Evolutionary conservation across 2,797 vertebrate species (phyloP), one percentile per base, ranked within the genome.

Genomic region (Phalloptychus januarius): DNA sequence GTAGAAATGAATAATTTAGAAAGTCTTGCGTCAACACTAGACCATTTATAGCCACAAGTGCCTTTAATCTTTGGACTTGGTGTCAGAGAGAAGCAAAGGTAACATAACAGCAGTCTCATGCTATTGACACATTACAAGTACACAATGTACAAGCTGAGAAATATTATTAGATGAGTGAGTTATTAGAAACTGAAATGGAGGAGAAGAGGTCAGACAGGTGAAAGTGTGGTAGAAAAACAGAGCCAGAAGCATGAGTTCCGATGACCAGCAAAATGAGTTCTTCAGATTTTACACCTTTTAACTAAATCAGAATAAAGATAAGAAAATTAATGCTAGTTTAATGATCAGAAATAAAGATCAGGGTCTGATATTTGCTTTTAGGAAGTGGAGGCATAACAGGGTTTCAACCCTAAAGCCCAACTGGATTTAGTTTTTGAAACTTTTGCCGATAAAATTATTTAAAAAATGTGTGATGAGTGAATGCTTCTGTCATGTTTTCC

Each of bases 21-120:
- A 75, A 72, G 44, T 48, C 74, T 85, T 78, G 76, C 78, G 23
- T 89, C 72, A 82, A 82, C 71, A 79, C 28, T 1, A 16, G 72
- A 44, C 71, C 85, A 83, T 90, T 86, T 87, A 88, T 87, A 86
- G 87, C 83, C 63, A 85, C 80, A 85, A 86, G 91, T 91, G 83
- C 80, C 46, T 85, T 87, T 75, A 77, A 77, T 79, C 58, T 88
- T 80, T 83, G 33, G 75, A 69, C 86, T 72, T 82, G 28, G 75
- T 78, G 74, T n/a, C 28, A 74, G 75, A 50, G 38, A 40, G 70
- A 83, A 42, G 75, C 78, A 85, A 71, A 83, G 45, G 65, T 75
- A 83, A 73, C 61, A 67, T 67, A 74, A 73, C 23, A 40, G 83
- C 76, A 76, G 79, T 76, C 56, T 72, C 13, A 38, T 79, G 46